These are phyloP conservation scores for Tychaedon coryphoeus DNA, from an alignment of 2,113 vertebrate genomes.

Conservation along the genomic window DNA sequence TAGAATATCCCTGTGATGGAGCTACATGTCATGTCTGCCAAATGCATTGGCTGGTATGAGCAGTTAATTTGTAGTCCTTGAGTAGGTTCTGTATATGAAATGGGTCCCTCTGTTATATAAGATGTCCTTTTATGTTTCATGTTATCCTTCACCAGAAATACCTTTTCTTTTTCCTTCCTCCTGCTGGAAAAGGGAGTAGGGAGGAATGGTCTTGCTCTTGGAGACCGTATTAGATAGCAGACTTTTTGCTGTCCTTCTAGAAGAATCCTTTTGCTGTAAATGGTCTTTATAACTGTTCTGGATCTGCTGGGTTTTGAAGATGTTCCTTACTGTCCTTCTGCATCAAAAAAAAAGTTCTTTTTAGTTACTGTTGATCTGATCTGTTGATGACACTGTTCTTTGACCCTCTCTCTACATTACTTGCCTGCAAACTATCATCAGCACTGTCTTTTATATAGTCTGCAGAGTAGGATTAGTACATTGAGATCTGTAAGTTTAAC, in stretches of 20 bases:
- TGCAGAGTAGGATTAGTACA: neutral
- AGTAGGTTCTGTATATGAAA: neutral
- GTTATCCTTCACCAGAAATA: neutral
- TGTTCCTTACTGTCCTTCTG: neutral
- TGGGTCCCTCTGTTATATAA: neutral
- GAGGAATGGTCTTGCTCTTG: neutral
- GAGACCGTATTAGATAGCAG: neutral
- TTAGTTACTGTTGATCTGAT: neutral
- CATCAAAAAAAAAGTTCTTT: neutral
- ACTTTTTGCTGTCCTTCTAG: neutral
- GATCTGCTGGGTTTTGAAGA: neutral
- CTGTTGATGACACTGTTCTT: neutral
- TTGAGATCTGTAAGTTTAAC: neutral
- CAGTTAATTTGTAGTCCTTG: neutral
- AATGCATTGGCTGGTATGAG: neutral
- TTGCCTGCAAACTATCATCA: neutral
- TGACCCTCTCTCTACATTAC: neutral
- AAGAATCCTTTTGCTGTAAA: neutral
- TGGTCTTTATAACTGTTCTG: neutral
- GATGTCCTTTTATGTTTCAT: rapidly evolving
- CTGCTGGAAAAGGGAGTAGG: neutral
- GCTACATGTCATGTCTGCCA: neutral
- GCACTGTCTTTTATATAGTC: neutral
- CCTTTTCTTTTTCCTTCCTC: neutral
- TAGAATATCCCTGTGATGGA: neutral